A percentile compares a stretch with the other conserved stretches of the same genome.
These are phyloP conservation scores for Aviceda subcristata DNA, from an alignment of 2,113 vertebrate genomes.

Conservation along the genomic window DNA sequence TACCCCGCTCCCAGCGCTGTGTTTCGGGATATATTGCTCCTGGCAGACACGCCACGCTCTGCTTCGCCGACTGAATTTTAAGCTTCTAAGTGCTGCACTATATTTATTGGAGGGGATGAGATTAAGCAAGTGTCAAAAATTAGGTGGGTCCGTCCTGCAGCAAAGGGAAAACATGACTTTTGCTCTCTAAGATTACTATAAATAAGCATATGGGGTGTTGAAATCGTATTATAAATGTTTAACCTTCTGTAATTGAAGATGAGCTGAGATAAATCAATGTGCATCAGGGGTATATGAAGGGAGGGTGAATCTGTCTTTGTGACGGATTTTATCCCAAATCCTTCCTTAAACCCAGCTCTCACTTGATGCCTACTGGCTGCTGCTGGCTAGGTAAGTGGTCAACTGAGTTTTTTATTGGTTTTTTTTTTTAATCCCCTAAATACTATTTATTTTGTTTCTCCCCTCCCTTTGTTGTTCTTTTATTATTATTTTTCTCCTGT, in stretches of 20 bases:
- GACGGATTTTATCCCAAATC: neutral
- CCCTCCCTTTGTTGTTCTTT: neutral
- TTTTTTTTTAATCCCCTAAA: neutral
- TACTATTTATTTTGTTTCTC: neutral
- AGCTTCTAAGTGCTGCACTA: neutral
- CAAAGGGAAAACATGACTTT: neutral
- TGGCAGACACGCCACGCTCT: neutral
- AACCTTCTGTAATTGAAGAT: neutral
- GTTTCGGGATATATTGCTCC: neutral
- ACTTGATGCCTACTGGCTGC: neutral
- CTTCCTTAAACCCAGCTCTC: neutral
- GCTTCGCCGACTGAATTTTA: neutral
- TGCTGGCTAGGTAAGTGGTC: neutral
- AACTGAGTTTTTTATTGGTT: neutral
- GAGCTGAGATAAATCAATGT: neutral
- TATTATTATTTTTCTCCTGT: neutral
- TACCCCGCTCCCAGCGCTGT: neutral
- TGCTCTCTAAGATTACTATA: neutral
- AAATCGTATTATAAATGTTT: neutral
- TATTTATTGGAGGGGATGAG: neutral
- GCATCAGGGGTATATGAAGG: fast-evolving
- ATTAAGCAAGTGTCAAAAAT: neutral
- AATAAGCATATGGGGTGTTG: neutral
- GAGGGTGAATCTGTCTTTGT: neutral
- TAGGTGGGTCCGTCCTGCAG: neutral